Conservation (phyloP, 2,113 vertebrate genomes). For the Mirounga angustirostris region DNA sequence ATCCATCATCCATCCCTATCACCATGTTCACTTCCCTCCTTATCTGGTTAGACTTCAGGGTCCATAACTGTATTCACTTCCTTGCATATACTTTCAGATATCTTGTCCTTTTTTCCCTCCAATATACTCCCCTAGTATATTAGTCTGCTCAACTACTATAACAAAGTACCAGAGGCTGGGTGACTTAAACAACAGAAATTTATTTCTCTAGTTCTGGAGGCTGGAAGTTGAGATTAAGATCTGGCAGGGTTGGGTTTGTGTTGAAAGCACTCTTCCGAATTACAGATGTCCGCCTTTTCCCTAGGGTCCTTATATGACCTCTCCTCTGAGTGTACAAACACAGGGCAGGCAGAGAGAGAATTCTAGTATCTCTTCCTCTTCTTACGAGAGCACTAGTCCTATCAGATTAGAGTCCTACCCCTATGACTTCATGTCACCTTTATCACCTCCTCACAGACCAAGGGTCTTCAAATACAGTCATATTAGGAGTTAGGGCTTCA, state of each 20-base stretch:
- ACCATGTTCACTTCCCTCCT: not conserved
- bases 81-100: not conserved
- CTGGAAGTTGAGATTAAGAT: not conserved
- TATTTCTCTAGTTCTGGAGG: not conserved
- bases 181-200: not conserved
- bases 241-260: not conserved
- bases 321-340: not conserved
- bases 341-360: not conserved
- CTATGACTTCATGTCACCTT: not conserved
- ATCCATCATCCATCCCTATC: not conserved
- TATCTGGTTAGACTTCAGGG: not conserved
- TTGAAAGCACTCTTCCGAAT: not conserved
- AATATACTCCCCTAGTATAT: not conserved
- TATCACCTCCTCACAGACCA: not conserved
- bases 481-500: not conserved
- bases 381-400: not conserved
- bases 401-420: not conserved
- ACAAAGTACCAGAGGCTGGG: not conserved
- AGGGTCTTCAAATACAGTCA: not conserved
- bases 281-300: not conserved
- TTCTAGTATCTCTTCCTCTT: not conserved
- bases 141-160: not conserved
- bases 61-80: not conserved
- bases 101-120: not conserved
- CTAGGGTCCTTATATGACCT: not conserved